These are phyloP conservation scores for Lacerta bilineata DNA, from an alignment of 2,797 vertebrate genomes.

Conservation along the genomic window DNA sequence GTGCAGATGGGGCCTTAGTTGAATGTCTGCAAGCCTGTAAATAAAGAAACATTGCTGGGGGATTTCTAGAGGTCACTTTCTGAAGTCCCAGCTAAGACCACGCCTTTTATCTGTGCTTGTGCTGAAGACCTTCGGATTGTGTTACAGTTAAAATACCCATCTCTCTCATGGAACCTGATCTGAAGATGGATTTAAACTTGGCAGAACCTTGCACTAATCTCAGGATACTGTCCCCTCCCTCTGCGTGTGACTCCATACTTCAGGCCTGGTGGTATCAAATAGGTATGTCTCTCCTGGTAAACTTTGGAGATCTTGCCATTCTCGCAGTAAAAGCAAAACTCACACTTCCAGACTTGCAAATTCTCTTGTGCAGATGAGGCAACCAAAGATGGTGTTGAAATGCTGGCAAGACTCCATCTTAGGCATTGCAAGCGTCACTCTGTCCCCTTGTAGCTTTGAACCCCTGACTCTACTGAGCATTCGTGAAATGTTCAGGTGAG, in stretches of 20 bases:
- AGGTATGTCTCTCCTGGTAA: conserved; percentile 5
- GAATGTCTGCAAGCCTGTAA: not conserved
- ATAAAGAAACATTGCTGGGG: not conserved
- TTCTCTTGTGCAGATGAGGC: conserved; percentile 7
- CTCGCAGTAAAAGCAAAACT: conserved; percentile 4
- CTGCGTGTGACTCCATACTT: not conserved
- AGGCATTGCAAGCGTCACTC: not conserved
- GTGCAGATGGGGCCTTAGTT: too few species aligned
- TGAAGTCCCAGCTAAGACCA: not conserved
- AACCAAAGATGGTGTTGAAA: not conserved
- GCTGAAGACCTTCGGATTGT: conserved; percentile 11
- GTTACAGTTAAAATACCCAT: conserved; percentile 25
- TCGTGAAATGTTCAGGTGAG: not conserved
- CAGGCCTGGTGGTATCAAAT: not conserved
- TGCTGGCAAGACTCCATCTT: not conserved
- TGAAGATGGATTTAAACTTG: not conserved
- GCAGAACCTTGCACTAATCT: not conserved
- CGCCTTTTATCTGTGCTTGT: not conserved
- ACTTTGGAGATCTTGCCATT: conserved; percentile 6
- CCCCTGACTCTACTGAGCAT: not conserved
- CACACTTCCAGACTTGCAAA: conserved; percentile 17
- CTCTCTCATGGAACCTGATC: not conserved
- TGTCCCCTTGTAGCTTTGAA: not conserved
- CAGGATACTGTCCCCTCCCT: not conserved
- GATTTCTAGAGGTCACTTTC: not conserved